Evolutionary conservation across 1,140 invertebrate genomes (phyloP), one percentile per base, ranked within the genome.

Genomic region (Branchinecta lindahli): DNA sequence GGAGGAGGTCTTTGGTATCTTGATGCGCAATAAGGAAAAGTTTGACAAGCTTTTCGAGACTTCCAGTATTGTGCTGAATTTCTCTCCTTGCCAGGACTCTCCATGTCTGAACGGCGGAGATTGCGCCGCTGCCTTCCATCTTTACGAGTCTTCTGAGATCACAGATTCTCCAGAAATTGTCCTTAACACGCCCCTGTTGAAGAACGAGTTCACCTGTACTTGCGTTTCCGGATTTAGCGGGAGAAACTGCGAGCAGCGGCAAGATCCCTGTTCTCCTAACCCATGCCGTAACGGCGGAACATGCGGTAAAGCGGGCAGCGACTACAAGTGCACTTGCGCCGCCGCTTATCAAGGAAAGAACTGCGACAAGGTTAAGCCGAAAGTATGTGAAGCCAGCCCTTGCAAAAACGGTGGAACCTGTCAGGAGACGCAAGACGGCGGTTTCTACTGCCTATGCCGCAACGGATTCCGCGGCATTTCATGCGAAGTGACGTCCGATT

Each of bases 381-480:
- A 91, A 75, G 87, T 86, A 0, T 95, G 92, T 76, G 86, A 85
- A 68, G 86, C 83, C 52, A 91, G 88, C 76, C 90, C 91, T 5
- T 96, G 92, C 74, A 84, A 85, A 75, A 94, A 94, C 76, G 92
- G 92, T 10, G 92, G 92, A 10, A 90, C 90, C 2, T 95, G 92
- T 73, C 86, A 90, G 75, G 88, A 91, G 75, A 91, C 89, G 75
- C 84, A 88, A 0, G 89, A 91, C 75, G 88, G 88, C 66, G 88
- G 87, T 8, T 94, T 91, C 83, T 94, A 93, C 78, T 95, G 92
- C 75, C 79, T 94, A 0, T 95, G 92, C 76, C 83, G 91, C 3
- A 88, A 90, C 5, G 92, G 92, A 8, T 94, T 92, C 76, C 84
- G 90, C 45, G 92, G 92, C 10, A 90, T 89, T 77, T 86, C 89